Conservation (phyloP, 2,113 vertebrate genomes). For the Nothobranchius furzeri region DNA sequence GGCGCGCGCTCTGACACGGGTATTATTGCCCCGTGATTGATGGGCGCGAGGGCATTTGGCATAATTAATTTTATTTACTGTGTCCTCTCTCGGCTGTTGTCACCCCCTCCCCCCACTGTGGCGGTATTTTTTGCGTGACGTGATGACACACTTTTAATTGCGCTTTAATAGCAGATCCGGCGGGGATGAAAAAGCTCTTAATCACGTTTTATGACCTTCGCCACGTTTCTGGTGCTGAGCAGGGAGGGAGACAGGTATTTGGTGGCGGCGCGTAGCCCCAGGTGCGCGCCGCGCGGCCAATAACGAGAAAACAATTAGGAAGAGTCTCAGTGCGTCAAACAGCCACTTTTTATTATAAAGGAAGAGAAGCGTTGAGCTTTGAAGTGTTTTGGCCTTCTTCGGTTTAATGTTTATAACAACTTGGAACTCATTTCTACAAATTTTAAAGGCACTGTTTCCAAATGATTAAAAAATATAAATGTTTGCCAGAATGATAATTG, state of each 20-base stretch:
- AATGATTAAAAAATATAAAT: too few species aligned
- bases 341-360: background rate
- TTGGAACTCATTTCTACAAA: too few species aligned
- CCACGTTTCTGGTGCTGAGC: conserved; percentile 63
- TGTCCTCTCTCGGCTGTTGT: conserved; percentile 54
- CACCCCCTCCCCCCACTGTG: conserved; percentile 3
- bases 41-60: conserved; percentile 73
- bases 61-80: conserved; percentile 80
- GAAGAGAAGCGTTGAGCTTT: background rate
- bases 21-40: conserved; percentile 79
- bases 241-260: conserved; percentile 60
- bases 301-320: background rate
- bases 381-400: background rate
- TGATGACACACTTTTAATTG: conserved; percentile 75
- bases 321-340: too few species aligned
- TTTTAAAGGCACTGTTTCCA: too few species aligned
- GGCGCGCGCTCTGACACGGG: conserved; percentile 65
- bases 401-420: background rate
- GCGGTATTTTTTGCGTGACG: conserved; percentile 38
- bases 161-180: conserved; percentile 73
- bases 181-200: conserved; percentile 66
- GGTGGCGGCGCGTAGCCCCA: conserved; percentile 4
- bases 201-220: conserved; percentile 72
- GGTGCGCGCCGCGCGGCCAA: conserved; percentile 8
- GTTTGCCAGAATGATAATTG: too few species aligned